Conservation (phyloP, 2,113 vertebrate species). For the Rousettus leschenaultii region DNA sequence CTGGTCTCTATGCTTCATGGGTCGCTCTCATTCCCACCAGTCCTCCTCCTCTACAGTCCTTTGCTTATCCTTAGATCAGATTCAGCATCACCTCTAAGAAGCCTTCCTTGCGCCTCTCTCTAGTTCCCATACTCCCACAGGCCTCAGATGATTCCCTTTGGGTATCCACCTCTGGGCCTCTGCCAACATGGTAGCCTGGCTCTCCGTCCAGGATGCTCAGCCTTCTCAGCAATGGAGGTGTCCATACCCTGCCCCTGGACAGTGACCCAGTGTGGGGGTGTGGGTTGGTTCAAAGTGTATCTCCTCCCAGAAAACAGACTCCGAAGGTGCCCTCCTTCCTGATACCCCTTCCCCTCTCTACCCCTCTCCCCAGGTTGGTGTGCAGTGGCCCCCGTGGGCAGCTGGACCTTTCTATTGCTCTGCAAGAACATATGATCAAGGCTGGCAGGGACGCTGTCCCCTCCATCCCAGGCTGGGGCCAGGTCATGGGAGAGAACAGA, state of each 20-base stretch:
- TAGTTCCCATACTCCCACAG: background rate
- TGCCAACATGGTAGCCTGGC: background rate
- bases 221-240: background rate
- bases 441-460: conserved; percentile 80
- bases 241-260: background rate
- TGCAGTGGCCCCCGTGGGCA: conserved; percentile 79
- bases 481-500: background rate
- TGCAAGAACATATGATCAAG: conserved; percentile 81
- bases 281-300: background rate
- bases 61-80: background rate
- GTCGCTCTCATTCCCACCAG: background rate
- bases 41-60: background rate
- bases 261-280: background rate
- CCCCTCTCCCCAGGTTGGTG: conserved; percentile 77
- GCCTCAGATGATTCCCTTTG: background rate
- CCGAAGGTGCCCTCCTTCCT: background rate
- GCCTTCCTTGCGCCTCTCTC: background rate
- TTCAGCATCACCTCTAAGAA: background rate
- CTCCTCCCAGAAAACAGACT: background rate
- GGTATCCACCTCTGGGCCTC: background rate
- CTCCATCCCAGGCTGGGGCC: conserved; percentile 80
- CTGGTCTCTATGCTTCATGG: rapidly evolving
- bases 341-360: background rate
- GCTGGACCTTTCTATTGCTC: conserved; percentile 81
- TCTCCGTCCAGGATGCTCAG: background rate